Conservation (phyloP, 2,797 vertebrate species). For the Pipistrellus kuhlii region DNA sequence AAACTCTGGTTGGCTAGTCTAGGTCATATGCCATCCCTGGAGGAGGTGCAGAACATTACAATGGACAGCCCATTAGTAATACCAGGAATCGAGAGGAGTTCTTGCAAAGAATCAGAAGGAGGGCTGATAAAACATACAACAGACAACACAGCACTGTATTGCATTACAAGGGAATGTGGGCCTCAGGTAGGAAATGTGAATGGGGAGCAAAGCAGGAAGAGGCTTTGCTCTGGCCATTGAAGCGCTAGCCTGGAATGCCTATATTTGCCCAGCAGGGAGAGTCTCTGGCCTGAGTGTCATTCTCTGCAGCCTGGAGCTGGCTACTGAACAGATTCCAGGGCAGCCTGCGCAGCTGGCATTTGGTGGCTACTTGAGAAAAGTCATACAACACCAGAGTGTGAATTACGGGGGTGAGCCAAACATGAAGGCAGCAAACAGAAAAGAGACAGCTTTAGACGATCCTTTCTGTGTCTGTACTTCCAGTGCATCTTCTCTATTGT, state of each 20-base stretch:
- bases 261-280: neutral
- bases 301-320: neutral
- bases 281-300: neutral
- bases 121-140: neutral
- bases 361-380: neutral
- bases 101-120: neutral
- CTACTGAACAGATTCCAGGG: neutral
- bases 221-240: neutral
- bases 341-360: neutral
- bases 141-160: neutral
- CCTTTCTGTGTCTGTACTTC: neutral
- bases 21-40: neutral
- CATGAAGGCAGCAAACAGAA: neutral
- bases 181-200: neutral
- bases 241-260: neutral
- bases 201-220: neutral
- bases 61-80: neutral
- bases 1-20: neutral
- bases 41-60: neutral
- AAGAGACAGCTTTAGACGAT: neutral
- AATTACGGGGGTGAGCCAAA: neutral
- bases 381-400: neutral
- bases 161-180: neutral
- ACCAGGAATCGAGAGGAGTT: neutral
- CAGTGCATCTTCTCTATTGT: neutral